Percentiles rank a stretch among this genome's conserved stretches.
These are phyloP conservation scores for Eulemur macaco DNA, from an alignment of 2,113 vertebrate species.

Conservation along the genomic window DNA sequence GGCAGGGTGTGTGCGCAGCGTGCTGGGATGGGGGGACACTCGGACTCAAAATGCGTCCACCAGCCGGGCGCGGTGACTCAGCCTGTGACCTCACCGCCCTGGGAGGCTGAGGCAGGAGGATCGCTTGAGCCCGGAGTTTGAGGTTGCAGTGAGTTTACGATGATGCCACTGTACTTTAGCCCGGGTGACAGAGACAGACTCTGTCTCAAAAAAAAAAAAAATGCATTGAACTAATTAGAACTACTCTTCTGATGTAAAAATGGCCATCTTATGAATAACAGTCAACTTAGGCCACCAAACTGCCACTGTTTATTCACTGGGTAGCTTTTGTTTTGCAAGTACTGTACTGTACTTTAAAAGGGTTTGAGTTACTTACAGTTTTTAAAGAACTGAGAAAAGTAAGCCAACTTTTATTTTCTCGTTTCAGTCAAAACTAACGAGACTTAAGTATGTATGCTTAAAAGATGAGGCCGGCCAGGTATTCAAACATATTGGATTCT, in stretches of 20 bases:
- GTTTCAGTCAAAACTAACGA: neutral
- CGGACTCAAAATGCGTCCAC: neutral
- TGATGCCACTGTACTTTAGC: too few species aligned
- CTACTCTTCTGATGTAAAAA: neutral
- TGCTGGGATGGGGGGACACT: neutral
- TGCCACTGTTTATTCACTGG: neutral
- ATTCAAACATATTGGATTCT: neutral
- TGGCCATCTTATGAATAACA: neutral
- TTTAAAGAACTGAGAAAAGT: slow-evolving; percentile 6
- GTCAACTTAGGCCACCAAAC: neutral
- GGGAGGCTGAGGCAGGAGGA: too few species aligned
- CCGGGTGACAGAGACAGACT: too few species aligned
- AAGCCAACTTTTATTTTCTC: neutral
- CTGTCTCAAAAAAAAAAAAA: too few species aligned
- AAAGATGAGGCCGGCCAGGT: neutral
- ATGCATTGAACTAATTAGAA: neutral
- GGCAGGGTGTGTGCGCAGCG: neutral
- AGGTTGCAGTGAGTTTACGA: too few species aligned
- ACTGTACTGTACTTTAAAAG: neutral
- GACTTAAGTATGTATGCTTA: neutral
- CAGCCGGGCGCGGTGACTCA: too few species aligned
- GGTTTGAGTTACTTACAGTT: neutral
- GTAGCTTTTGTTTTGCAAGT: neutral
- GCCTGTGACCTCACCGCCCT: too few species aligned
- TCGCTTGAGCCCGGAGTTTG: too few species aligned